Conservation (phyloP, 2,888 invertebrate species). For the Encarsia formosa region DNA sequence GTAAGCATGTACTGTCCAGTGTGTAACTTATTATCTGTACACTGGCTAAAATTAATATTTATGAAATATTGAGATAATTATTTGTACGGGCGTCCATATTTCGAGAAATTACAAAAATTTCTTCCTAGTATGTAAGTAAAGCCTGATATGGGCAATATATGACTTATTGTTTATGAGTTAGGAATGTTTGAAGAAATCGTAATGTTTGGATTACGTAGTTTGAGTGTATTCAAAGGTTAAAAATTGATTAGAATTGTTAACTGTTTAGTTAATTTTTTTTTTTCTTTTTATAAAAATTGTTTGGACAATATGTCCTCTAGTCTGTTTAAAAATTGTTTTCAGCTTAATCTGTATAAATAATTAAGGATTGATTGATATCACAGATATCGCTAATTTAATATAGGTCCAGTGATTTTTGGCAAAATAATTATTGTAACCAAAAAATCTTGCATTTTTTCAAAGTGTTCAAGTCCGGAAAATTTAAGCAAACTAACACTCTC, state of each 20-base stretch:
- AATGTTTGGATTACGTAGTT: slow-evolving; percentile 10
- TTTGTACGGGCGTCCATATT: slow-evolving; percentile 16
- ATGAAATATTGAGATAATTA: no score
- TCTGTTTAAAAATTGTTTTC: slow-evolving; percentile 6
- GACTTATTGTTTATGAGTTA: slow-evolving; percentile 21
- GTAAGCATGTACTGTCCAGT: no score
- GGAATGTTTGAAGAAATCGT: slow-evolving; percentile 7
- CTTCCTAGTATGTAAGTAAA: slow-evolving; percentile 9
- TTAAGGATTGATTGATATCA: slow-evolving; percentile 3
- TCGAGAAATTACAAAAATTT: slow-evolving; percentile 21
- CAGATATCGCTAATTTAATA: no score
- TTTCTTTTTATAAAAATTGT: slow-evolving; percentile 20
- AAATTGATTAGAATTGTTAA: slow-evolving; percentile 13
- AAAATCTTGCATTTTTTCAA: no score
- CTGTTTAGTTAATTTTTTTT: slow-evolving; percentile 23
- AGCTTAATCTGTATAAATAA: slow-evolving; percentile 11
- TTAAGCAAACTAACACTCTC: no score
- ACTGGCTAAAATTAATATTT: no score
- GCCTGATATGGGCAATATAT: slow-evolving; percentile 24
- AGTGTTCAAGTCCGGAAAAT: no score
- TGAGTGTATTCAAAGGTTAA: slow-evolving; percentile 14
- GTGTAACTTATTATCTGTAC: no score
- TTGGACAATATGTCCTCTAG: slow-evolving; percentile 19
- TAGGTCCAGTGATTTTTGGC: no score
- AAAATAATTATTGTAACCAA: no score